phyloP scores from a whole-genome alignment of 2,797 vertebrate species.

The Paramormyrops hopkinsi region DNA sequence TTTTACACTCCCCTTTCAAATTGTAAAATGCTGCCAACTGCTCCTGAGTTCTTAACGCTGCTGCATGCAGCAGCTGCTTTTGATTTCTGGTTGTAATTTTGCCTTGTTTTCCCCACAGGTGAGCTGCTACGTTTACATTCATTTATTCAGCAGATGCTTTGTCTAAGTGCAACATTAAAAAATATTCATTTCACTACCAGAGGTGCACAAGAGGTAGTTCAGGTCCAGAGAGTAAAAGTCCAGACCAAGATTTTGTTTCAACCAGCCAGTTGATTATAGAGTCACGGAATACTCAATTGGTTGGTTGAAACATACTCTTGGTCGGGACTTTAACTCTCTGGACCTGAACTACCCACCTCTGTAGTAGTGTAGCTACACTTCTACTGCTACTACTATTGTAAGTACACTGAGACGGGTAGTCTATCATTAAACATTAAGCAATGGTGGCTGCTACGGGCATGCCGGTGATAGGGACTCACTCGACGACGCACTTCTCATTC shows the following conservation, averaged over 20 bases:
- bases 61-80: background rate
- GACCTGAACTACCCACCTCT: background rate
- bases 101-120: background rate
- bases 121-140: background rate
- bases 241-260: background rate
- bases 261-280: background rate
- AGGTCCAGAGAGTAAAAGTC: background rate
- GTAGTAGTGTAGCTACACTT: background rate
- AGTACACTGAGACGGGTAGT: background rate
- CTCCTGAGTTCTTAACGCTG: background rate
- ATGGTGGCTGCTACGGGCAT: background rate
- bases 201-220: background rate
- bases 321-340: background rate
- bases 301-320: background rate
- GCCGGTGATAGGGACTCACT: slow-evolving; percentile 65
- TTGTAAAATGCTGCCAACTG: background rate
- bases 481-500: slow-evolving; percentile 89
- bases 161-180: background rate
- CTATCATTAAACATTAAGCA: background rate
- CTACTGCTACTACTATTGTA: background rate
- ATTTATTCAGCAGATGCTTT: background rate
- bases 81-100: background rate
- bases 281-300: background rate
- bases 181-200: background rate
- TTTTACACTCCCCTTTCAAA: background rate